Percentiles rank a stretch among this genome's conserved stretches.
These are phyloP conservation scores for Okapia johnstoni DNA, from an alignment of 2,113 vertebrate species.

Conservation along the genomic window DNA sequence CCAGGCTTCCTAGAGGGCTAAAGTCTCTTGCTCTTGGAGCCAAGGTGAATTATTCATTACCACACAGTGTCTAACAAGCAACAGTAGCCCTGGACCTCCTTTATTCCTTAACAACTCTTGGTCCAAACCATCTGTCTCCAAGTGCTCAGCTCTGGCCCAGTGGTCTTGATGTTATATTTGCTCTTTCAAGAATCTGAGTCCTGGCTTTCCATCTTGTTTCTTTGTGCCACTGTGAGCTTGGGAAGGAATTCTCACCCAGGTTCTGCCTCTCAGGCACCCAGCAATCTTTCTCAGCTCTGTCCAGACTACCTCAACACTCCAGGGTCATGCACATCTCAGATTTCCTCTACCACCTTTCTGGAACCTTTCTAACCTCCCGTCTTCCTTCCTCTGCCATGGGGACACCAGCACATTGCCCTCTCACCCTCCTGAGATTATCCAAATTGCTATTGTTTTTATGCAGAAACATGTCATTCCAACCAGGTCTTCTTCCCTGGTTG, in stretches of 20 bases:
- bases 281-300: background rate
- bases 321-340: background rate
- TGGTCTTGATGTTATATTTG: background rate
- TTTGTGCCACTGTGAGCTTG: background rate
- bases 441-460: background rate
- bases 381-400: background rate
- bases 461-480: background rate
- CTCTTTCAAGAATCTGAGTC: background rate
- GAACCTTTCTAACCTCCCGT: background rate
- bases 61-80: background rate
- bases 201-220: background rate
- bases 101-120: background rate
- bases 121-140: background rate
- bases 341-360: background rate
- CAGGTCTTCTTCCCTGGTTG: background rate
- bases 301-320: background rate
- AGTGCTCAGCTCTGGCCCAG: background rate
- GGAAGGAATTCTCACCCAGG: background rate
- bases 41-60: background rate
- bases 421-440: background rate
- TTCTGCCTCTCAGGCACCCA: background rate
- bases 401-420: background rate
- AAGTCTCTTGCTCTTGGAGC: background rate
- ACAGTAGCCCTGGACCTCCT: background rate
- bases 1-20: background rate